Evolutionary conservation across 2,797 vertebrate species (phyloP), one percentile per base, ranked within the genome.

Genomic region (Sebastes itinus): DNA sequence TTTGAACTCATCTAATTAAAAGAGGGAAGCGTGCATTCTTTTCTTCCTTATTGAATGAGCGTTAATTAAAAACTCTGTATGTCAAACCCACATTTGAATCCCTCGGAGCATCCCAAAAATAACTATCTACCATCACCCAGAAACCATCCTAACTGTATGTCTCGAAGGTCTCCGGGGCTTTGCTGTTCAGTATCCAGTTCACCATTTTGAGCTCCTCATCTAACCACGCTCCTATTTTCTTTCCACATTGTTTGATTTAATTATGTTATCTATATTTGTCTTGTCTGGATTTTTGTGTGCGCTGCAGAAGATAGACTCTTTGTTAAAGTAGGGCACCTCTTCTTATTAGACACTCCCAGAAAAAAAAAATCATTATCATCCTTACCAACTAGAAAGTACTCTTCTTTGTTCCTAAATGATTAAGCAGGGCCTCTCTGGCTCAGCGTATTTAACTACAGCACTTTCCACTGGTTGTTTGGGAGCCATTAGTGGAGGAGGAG

Each of bases 261-360:
- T 93, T 91, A 91, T 91, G 88, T 88, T 92, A 89, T 94, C 88
- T 93, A 92, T 94, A 91, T 94, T 93, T 94, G 92, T 91, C 91
- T 90, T 91, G 83, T 91, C 87, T 88, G 77, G 62, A 87, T 84
- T 92, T 89, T 79, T 85, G 83, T 84, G 81, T 63, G 72, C 13
- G 20, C 80, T 76, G 82, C 82, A 87, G 90, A 90, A 89, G 87
- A 90, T 81, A 81, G 86, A 85, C 69, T 90, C 83, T 92, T 84
- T 88, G 89, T 92, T 88, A 89, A 95, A 94, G 88, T 93, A 94
- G 92, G 92, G 66, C 94, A 94, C 84, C 82, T 90, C 87, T 61
- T 88, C 92, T 92, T 87, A 92, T 95, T 94, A 94, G 88, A 91
- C 75, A 79, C 77, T 88, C 72, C 30, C 56, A 85, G 74, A 75